A percentile compares a stretch with the other conserved stretches of the same genome.
Conservation (phyloP, 2,888 invertebrate species). For the Acronicta leporina region DNA sequence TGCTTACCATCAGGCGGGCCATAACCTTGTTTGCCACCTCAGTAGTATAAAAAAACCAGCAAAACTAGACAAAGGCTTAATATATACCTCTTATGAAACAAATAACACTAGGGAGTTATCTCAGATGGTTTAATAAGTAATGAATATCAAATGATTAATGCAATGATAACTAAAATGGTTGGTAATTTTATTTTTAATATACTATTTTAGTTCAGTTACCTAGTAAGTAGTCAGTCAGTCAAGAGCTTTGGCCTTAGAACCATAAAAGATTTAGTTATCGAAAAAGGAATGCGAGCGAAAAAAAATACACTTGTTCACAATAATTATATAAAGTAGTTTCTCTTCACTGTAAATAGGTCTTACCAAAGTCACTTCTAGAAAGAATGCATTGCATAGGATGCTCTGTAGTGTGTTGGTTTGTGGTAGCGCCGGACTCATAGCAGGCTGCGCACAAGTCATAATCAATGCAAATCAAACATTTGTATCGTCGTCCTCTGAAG, state of each 20-base stretch:
- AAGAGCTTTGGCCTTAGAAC: background rate
- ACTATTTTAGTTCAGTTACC: too few relatives aligned
- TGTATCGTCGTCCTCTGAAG: slow-evolving; percentile 99
- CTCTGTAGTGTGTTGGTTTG: slow-evolving; percentile 97
- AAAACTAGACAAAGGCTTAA: too few relatives aligned
- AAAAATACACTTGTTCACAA: background rate
- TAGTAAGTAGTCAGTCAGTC: background rate
- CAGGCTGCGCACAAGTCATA: slow-evolving; percentile 99
- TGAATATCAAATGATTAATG: too few relatives aligned
- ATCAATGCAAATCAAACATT: slow-evolving; percentile 99
- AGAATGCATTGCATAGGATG: slow-evolving; percentile 99
- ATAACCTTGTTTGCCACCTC: too few relatives aligned
- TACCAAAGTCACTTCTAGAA: slow-evolving; percentile 98
- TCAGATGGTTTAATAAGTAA: background rate
- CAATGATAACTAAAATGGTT: too few relatives aligned
- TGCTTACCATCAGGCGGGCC: too few relatives aligned
- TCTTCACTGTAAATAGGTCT: slow-evolving; percentile 62
- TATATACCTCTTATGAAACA: background rate
- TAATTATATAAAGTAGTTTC: too few relatives aligned
- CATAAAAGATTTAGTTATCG: too few relatives aligned
- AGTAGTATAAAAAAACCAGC: too few relatives aligned
- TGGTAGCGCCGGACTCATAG: slow-evolving; percentile 97
- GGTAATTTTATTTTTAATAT: too few relatives aligned
- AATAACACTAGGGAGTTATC: background rate
- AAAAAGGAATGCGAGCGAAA: background rate